Conservation (phyloP, 1,140 invertebrate species). For the Cataglyphis hispanica region DNA sequence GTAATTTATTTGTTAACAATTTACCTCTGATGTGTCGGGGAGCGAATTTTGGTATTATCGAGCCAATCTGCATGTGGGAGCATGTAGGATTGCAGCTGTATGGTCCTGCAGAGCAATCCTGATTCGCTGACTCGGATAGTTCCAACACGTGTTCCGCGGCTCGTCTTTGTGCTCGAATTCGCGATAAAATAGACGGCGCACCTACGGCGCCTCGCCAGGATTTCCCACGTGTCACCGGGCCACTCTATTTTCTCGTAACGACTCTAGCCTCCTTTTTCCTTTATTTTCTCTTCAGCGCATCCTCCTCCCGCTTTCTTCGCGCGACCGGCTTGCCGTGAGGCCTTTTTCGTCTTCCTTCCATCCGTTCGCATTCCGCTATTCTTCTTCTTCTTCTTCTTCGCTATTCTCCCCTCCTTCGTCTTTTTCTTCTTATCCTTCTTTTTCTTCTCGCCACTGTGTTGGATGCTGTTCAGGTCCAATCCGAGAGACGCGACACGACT, state of each 20-base stretch:
- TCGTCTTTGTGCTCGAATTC: constrained; percentile 56
- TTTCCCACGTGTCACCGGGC: constrained; percentile 74
- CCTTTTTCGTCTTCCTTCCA: constrained; percentile 34
- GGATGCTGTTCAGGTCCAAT: constrained; percentile 59
- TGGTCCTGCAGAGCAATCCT: constrained; percentile 1
- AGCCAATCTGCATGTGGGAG: constrained; percentile 11
- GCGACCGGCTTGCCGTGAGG: not conserved
- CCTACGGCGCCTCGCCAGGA: constrained; percentile 64
- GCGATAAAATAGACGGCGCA: constrained; percentile 55
- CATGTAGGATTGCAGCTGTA: not conserved
- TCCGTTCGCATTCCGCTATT: constrained; percentile 15
- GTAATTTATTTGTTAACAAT: constrained; percentile 16
- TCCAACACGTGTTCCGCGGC: constrained; percentile 44
- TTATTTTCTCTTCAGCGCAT: constrained; percentile 49
- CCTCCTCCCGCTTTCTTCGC: not conserved
- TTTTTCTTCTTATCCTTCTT: not conserved
- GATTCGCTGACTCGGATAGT: constrained; percentile 44
- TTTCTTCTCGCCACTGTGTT: constrained; percentile 32
- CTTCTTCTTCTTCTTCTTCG: not conserved
- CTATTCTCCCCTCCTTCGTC: not conserved
- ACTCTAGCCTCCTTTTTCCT: constrained; percentile 50
- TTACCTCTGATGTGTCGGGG: not conserved
- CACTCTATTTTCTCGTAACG: constrained; percentile 76
- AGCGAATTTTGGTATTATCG: not conserved
- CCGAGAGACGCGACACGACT: constrained; percentile 63